Conservation (phyloP, 2,113 vertebrate species). For the Geococcyx californianus region DNA sequence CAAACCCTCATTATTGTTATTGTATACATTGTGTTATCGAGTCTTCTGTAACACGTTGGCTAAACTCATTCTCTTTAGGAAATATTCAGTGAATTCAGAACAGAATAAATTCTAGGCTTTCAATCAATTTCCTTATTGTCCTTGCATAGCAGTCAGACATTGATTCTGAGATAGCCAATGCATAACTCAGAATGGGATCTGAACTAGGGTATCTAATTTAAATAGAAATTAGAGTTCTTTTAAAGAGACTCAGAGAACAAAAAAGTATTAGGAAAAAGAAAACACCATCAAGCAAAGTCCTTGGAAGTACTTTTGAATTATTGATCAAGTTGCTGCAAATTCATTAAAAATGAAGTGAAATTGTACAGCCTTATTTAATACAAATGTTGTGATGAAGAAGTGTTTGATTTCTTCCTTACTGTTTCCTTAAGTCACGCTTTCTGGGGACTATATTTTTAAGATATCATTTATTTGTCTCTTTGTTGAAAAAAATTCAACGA, state of each 20-base stretch:
- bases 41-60: background rate
- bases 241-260: background rate
- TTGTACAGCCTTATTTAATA: background rate
- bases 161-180: background rate
- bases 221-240: background rate
- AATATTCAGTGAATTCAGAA: background rate
- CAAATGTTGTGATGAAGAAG: background rate
- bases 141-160: background rate
- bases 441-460: background rate
- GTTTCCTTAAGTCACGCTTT: background rate
- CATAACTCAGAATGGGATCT: background rate
- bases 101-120: constrained; percentile 21
- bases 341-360: background rate
- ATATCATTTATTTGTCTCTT: background rate
- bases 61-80: background rate
- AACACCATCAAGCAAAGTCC: background rate
- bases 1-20: constrained; percentile 35
- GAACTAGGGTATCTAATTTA: background rate
- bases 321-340: background rate
- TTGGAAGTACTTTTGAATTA: background rate
- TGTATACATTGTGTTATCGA: background rate
- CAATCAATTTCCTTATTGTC: background rate
- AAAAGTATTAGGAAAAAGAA: background rate
- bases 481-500: background rate
- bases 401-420: background rate